Conservation (phyloP, 2,888 invertebrate genomes). For the Calameuta pallipes region DNA sequence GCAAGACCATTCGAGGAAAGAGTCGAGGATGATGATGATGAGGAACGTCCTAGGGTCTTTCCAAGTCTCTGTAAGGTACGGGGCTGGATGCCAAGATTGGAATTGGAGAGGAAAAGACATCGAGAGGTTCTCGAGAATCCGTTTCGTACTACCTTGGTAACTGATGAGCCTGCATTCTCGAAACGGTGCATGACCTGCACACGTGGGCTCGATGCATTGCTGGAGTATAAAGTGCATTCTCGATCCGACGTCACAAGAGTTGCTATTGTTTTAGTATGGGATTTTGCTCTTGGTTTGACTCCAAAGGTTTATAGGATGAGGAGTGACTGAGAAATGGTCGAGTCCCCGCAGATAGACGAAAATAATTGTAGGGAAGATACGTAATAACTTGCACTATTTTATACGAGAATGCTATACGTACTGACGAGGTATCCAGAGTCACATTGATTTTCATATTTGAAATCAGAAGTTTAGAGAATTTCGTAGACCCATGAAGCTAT, state of each 20-base stretch:
- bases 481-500: neutral
- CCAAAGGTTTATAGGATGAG: neutral
- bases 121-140: neutral
- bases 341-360: conserved; percentile 38
- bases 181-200: neutral
- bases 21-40: conserved; percentile 29
- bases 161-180: neutral
- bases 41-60: neutral
- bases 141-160: neutral
- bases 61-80: neutral
- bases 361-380: conserved; percentile 36
- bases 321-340: conserved; percentile 34
- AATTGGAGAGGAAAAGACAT: neutral
- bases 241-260: neutral
- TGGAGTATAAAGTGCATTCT: too few species aligned
- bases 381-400: conserved; percentile 18
- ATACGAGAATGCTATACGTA: neutral
- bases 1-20: conserved; percentile 11
- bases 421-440: neutral
- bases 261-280: neutral
- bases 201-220: too few species aligned
- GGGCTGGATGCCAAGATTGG: neutral
- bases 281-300: conserved; percentile 26
- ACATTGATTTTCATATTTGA: neutral
- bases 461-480: neutral